These are phyloP conservation scores for Luidia sarsii DNA, from an alignment of 53 echinoderm and acorn worm species.

Conservation along the genomic window DNA sequence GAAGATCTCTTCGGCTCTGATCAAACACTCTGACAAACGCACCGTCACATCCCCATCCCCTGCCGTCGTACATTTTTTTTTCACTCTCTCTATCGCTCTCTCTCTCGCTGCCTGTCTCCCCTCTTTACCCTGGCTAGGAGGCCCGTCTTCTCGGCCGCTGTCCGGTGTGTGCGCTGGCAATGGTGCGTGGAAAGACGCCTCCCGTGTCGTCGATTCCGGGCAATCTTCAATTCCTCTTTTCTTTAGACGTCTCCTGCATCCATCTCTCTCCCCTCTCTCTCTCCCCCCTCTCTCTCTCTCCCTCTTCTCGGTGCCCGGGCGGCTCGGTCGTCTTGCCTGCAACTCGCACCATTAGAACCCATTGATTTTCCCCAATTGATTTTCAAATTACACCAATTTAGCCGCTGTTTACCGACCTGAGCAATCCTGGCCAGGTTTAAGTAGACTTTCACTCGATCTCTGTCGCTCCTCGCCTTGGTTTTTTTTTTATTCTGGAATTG, in stretches of 20 bases:
- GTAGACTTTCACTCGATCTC: neutral
- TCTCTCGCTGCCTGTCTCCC: no score
- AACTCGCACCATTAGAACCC: conserved; percentile 28
- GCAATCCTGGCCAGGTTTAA: neutral
- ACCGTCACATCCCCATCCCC: neutral
- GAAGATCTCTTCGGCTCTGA: neutral
- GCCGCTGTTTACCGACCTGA: neutral
- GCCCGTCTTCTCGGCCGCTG: neutral
- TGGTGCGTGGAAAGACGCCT: no score
- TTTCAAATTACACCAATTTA: conserved; percentile 2
- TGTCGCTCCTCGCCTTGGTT: neutral
- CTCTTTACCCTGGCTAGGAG: no score
- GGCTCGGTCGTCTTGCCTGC: neutral
- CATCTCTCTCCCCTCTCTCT: no score
- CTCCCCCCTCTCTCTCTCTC: neutral
- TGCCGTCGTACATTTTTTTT: neutral
- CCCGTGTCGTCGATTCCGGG: no score
- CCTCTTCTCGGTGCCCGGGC: neutral
- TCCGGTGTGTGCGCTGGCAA: conserved; percentile 34
- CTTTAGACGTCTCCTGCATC: no score
- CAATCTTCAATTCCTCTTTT: no score
- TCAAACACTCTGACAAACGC: conserved; percentile 17
- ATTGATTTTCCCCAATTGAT: neutral
- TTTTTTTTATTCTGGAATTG: no score
- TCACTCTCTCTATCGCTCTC: no score